These are phyloP conservation scores for Pionites leucogaster DNA, from an alignment of 2,113 vertebrate species.

Conservation along the genomic window DNA sequence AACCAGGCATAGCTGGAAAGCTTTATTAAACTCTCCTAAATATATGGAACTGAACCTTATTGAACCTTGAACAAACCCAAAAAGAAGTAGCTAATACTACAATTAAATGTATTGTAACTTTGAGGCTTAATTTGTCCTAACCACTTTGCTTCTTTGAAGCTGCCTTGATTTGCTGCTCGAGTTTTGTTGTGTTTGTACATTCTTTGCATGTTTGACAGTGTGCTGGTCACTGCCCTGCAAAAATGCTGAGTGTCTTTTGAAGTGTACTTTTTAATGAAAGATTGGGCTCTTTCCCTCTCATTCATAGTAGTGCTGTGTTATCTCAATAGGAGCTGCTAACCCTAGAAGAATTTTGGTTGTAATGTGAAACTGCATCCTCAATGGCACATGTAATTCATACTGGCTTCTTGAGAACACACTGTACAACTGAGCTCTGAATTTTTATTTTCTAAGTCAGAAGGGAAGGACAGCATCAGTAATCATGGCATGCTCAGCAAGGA, in stretches of 20 bases:
- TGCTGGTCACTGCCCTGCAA: not conserved
- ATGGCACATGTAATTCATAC: not conserved
- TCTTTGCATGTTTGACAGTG: not conserved
- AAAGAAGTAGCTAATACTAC: not conserved
- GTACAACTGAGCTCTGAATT: not conserved
- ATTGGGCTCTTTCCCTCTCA: not conserved
- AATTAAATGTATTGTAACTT: not conserved
- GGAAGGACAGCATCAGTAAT: not conserved
- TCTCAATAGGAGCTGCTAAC: not conserved
- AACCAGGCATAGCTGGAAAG: not conserved
- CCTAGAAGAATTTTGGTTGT: not conserved
- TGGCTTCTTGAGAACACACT: not conserved
- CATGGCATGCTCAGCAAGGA: not conserved
- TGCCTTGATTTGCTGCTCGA: not conserved
- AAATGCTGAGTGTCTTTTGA: not conserved
- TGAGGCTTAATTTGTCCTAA: not conserved
- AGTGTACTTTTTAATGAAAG: not conserved
- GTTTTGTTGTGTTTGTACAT: not conserved
- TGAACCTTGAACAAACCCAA: not conserved
- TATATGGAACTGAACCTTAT: not conserved
- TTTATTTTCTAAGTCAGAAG: not conserved
- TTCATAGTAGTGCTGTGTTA: not conserved
- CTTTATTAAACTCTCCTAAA: not conserved
- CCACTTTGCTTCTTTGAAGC: not conserved
- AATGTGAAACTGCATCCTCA: not conserved